phyloP scores from a whole-genome alignment of 2,888 invertebrate genomes.

The Stenichneumon culpator region DNA sequence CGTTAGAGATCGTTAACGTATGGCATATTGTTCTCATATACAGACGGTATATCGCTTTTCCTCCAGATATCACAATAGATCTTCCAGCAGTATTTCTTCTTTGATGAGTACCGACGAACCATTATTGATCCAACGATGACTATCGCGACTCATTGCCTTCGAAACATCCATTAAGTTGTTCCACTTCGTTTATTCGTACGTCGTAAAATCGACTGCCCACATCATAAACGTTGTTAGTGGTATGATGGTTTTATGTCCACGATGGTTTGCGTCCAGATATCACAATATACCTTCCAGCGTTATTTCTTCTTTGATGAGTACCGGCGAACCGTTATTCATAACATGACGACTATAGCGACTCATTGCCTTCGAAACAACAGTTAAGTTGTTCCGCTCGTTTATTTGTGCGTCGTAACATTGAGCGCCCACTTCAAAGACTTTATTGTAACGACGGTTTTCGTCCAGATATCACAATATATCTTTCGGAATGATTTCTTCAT shows the following conservation, averaged over 20 bases:
- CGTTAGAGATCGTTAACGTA: too few relatives aligned
- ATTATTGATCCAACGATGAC: not conserved
- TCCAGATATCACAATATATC: constrained; percentile 40
- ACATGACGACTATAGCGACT: constrained; percentile 17
- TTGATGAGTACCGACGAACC: constrained; percentile 56
- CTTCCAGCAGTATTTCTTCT: constrained; percentile 65
- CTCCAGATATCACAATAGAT: constrained; percentile 37
- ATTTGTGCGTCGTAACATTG: constrained; percentile 43
- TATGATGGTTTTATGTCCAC: constrained; percentile 10
- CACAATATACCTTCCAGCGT: constrained; percentile 34
- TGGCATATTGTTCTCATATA: not conserved
- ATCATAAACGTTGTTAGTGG: constrained; percentile 32
- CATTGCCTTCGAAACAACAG: not conserved
- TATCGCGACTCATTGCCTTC: not conserved
- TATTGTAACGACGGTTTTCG: constrained; percentile 1
- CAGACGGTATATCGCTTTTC: not conserved
- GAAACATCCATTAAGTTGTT: not conserved
- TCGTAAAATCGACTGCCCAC: constrained; percentile 55
- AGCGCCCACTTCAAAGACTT: constrained; percentile 32
- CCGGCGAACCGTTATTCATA: constrained; percentile 2
- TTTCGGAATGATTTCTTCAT: constrained; percentile 65
- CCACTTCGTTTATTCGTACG: constrained; percentile 28
- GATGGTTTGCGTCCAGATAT: not conserved
- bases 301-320: constrained; percentile 67
- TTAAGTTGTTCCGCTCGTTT: constrained; percentile 30